Conservation (phyloP, 2,113 vertebrate species). For the Ameiurus melas region DNA sequence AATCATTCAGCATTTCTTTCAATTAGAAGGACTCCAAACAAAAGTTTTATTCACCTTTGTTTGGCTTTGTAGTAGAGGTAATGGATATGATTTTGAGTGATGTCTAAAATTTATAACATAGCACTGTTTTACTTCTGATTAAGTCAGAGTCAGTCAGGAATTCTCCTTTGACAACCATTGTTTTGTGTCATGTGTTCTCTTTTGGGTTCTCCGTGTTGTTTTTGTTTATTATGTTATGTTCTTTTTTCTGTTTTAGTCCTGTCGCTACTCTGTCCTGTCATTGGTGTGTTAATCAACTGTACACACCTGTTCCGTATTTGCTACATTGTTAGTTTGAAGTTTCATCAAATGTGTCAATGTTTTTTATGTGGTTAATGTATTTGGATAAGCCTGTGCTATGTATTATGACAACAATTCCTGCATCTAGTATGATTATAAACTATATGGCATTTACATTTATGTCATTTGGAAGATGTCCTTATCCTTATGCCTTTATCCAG, state of each 20-base stretch:
- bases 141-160: not conserved
- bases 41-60: not conserved
- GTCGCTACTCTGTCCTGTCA: not conserved
- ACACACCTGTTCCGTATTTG: not conserved
- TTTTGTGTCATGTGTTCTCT: not conserved
- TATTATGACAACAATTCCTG: not conserved
- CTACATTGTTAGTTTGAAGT: not conserved
- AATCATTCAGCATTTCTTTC: constrained; percentile 12
- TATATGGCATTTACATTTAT: no score
- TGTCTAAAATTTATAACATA: not conserved
- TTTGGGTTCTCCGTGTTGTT: not conserved
- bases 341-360: not conserved
- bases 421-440: not conserved
- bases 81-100: not conserved
- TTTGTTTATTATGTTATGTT: not conserved
- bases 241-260: not conserved
- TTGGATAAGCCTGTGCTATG: no score
- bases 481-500: no score
- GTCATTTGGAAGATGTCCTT: no score
- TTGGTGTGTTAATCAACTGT: not conserved
- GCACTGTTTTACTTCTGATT: not conserved
- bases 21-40: not conserved
- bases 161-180: not conserved
- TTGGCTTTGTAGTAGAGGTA: not conserved
- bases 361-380: not conserved